Base-by-base conservation (phyloP, 2,113 vertebrate genomes). In the Nyctibius bracteatus region DNA sequence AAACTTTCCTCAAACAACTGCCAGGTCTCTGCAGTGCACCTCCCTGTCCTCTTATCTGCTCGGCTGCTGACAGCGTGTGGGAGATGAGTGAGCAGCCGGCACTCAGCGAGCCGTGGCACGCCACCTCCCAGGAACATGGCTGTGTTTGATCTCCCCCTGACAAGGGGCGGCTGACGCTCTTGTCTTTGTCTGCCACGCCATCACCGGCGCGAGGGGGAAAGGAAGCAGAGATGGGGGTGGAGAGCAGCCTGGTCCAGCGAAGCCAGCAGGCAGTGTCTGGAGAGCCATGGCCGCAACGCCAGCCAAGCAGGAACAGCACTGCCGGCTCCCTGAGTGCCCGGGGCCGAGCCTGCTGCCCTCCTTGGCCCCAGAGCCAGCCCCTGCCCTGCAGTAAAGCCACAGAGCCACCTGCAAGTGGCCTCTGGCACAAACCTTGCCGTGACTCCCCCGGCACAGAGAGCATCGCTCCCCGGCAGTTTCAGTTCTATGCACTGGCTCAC, bases 401-500 rank as follows among this genome's bases (percentile, higher is more conserved):
- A n/a, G 59, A 25, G 43, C 49, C 61, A 19, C 58, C 74, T 17
- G 1, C 13, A 23, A 71, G 17, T 10, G 61, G 63, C 43, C 37
- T 28, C 59, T 43, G 46, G n/a, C 7, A 18, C 68, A 51, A 18
- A 17, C 28, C 4, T 12, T 19, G 59, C 59, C 31, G 52, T 39
- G 55, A 9, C 27, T 82, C 6, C 22, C 10, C 27, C 1, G 2
- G 22, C 24, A 62, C 9, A 67, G 16, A 81, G 18, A 11, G 37
- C 21, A 2, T 47, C 43, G 47, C 52, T 63, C 21, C 44, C 9
- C 0, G 0, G 46, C 0, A 0, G 13, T 43, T 31, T 21, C 44
- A 43, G 44, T 10, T 67, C 46, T 24, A 17, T 5, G 41, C 3
- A 3, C 8, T 27, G 8, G n/a, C 24, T 63, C 25, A 33, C 37